phyloP scores from a whole-genome alignment of 2,888 invertebrate species.

The Fragum fragum region DNA sequence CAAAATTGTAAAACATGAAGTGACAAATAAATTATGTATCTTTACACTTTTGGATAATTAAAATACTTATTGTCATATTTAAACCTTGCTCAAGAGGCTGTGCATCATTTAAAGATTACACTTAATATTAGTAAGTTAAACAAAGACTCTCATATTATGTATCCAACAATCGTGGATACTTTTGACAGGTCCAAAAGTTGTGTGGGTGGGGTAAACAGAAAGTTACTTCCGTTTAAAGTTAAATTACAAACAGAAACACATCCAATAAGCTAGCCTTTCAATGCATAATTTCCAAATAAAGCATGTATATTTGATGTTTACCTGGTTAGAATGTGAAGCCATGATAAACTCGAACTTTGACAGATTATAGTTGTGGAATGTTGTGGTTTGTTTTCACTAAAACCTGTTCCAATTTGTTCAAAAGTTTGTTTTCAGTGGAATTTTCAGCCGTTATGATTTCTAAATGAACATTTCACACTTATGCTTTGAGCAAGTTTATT shows the following conservation, averaged over 20 bases:
- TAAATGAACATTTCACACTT: not conserved
- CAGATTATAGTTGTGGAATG: slow-evolving; percentile 18
- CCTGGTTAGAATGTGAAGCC: slow-evolving; percentile 16
- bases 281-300: too few species aligned
- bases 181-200: not conserved
- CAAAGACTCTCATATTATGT: too few species aligned
- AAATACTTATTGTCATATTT: too few species aligned
- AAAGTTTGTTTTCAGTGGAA: slow-evolving; percentile 12
- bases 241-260: too few species aligned
- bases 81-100: too few species aligned
- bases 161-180: too few species aligned
- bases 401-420: slow-evolving; percentile 22
- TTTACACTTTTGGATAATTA: too few species aligned
- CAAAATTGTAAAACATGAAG: too few species aligned
- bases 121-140: too few species aligned
- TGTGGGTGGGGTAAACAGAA: slow-evolving; percentile 30
- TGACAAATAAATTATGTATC: too few species aligned
- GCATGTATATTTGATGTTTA: not conserved
- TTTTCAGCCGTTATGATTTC: not conserved
- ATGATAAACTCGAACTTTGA: slow-evolving; percentile 8
- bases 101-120: too few species aligned
- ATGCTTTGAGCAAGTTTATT: not conserved
- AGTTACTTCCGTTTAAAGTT: slow-evolving; percentile 20
- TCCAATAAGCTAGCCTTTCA: too few species aligned
- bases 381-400: slow-evolving; percentile 10